Evolutionary conservation across 2,888 invertebrate species (phyloP).

Genomic region (Dione vanillae): DNA sequence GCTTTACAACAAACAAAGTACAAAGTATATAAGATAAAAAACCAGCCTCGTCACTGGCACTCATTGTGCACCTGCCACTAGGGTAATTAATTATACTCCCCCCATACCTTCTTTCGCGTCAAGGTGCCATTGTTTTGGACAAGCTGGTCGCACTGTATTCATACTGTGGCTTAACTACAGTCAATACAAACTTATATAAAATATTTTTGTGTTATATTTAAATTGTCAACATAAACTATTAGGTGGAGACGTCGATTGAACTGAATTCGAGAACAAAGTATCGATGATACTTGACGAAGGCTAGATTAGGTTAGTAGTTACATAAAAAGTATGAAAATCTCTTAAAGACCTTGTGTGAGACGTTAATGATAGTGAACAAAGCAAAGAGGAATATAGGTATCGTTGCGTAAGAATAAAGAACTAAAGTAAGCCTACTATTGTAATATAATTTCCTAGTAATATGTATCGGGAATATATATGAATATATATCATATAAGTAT

Average conservation of each 20-base stretch:
- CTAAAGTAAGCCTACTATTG: no score
- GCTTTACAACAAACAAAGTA: conserved; percentile 6
- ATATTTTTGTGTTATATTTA: no score
- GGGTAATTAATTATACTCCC: conserved; percentile 73
- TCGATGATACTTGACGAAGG: not conserved
- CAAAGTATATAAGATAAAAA: conserved; percentile 57
- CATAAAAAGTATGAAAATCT: not conserved
- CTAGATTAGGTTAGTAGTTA: no score
- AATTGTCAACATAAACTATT: no score
- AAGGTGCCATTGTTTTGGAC: conserved; percentile 76
- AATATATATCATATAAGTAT: no score
- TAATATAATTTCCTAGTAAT: no score
- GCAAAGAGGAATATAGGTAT: no score
- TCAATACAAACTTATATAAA: no score
- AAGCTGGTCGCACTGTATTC: conserved; percentile 43
- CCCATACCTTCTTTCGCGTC: conserved; percentile 66
- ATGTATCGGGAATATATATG: no score
- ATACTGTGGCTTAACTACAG: conserved; percentile 9
- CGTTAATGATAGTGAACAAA: no score
- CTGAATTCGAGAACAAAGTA: not conserved
- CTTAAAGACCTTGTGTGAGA: no score
- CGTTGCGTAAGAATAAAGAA: no score
- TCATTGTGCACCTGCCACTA: conserved; percentile 82
- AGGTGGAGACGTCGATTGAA: not conserved
- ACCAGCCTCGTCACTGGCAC: conserved; percentile 68